Base-by-base conservation (phyloP, 2,888 invertebrate species). In the Tortricodes alternella region DNA sequence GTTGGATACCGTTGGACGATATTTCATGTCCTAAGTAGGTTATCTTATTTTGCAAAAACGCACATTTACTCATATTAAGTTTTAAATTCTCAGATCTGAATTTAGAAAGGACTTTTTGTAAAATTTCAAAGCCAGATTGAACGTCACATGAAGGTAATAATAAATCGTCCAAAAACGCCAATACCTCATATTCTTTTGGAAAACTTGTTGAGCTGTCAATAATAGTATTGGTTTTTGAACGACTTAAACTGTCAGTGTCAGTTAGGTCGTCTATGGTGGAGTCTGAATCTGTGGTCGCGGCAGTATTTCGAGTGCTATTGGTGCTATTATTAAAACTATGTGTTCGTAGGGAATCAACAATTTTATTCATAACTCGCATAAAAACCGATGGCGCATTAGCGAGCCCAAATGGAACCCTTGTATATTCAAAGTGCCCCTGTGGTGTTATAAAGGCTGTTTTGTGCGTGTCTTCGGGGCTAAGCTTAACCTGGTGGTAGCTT, bases 401-500 rank as follows among this genome's bases (percentile, higher is more conserved):
- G 0, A 58, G 35, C 6, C 51, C 51, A 27, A 46, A 46, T 2
- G 57, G 51, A 13, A 55, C 49, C 7, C 55, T 39, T 7, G 43
- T 48, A 13, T 52, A 58, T 41, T 58, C 58, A 19, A 19, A 58
- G 19, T 41, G 41, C 5, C 51, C 58, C 5, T 58, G 58, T 9
- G 32, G 13, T 16, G 52, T 52, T 3, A 51, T 23, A 37, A 58
- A 58, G 5, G 38, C 56, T 1, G 56, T 56, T 37, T 52, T 46
- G 5, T 46, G 32, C 0, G 21, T 46, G 3, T 46, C 46, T n/a
- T 46, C 46, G 9, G 46, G 46, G 2, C 8, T 7, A 1, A 34
- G 32, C 2, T 7, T 46, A 2, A 67, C 15, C 13, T 69, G 65
- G 43, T 69, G 64, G 15, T 65, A 68, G 9, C 66, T 50, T 39